Evolutionary conservation across 2,888 invertebrate species (phyloP).

Genomic region (Odontocolon sp.): DNA sequence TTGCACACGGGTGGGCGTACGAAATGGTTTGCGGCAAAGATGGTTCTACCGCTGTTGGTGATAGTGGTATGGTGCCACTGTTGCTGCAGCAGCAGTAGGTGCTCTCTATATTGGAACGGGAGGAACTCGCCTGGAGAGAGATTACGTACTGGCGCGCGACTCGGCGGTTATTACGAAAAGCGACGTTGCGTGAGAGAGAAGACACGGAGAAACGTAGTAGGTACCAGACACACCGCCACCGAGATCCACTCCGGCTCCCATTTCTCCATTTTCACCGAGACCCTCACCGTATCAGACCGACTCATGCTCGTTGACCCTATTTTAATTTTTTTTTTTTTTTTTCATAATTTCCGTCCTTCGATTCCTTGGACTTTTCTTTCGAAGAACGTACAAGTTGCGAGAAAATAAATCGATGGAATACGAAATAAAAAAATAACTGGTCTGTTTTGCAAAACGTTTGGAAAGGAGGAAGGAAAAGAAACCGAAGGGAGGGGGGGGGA

Average conservation of each 20-base stretch:
- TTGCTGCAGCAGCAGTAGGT: constrained; percentile 7
- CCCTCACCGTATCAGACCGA: constrained; percentile 37
- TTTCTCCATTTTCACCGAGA: constrained; percentile 48
- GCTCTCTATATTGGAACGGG: constrained; percentile 14
- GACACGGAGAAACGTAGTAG: constrained; percentile 28
- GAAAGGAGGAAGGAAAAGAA: neutral
- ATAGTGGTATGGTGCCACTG: neutral
- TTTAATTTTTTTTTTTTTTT: neutral
- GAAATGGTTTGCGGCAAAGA: constrained; percentile 3
- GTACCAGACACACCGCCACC: constrained; percentile 4
- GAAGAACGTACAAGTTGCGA: constrained; percentile 44
- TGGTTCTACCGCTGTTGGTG: constrained; percentile 28
- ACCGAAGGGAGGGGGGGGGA: too few species aligned
- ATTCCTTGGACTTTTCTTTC: constrained; percentile 32
- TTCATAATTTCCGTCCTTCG: neutral
- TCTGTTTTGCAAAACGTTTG: neutral
- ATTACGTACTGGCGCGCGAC: constrained; percentile 54
- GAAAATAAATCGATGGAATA: constrained; percentile 44
- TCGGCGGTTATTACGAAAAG: constrained; percentile 63
- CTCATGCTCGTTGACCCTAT: constrained; percentile 24
- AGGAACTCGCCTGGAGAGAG: constrained; percentile 52
- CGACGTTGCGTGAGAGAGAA: constrained; percentile 64
- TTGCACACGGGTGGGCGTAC: neutral
- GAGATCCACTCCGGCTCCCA: constrained; percentile 42
- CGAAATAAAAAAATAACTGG: neutral